Evolutionary conservation across 2,797 vertebrate genomes (phyloP), one percentile per base, ranked within the genome.

Genomic region (Tamandua tetradactyla): DNA sequence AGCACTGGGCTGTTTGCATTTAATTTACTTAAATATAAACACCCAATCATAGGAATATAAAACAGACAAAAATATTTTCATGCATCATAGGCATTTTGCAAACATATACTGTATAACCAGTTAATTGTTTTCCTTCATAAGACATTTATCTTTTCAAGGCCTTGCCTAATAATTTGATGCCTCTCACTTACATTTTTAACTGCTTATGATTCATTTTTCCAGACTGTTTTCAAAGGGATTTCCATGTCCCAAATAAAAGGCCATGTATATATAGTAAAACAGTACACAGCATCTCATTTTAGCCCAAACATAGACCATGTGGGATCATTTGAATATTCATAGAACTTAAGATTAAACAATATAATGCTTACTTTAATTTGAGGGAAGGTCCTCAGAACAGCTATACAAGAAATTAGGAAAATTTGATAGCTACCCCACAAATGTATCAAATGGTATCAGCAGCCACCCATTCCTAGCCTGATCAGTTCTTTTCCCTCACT

Each of bases 81-180:
- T 74, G 97, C 97, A 96, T 95, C 96, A 84, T 7, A 78, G 94
- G 85, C 85, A 81, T 92, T 97, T 96, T 91, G 96, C 94, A 96
- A 96, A 93, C 88, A 94, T 96, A 91, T 96, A 95, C 85, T 66
- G 79, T 92, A 85, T 94, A 97, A 96, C 96, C 96, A 96, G 96
- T 95, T 97, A 97, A 97, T 97, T 97, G 75, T 96, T 97, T 97
- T 87, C 91, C 94, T 92, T 89, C 92, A 87, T 79, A 95, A 97
- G 75, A 96, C 61, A 35, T 95, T 96, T 95, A 95, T 97, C 92
- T 92, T 95, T 92, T 83, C 89, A 96, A 87, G 93, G 94, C 72
- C 61, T 92, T 86, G 79, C 87, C 88, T 96, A 94, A 93, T 96
- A 94, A 94, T 74, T 95, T 62, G 89, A 93, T 92, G 80, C 78